A percentile compares a stretch with the other conserved stretches of the same genome.
phyloP scores from a whole-genome alignment of 2,113 vertebrate species.

The Microtus oregoni region DNA sequence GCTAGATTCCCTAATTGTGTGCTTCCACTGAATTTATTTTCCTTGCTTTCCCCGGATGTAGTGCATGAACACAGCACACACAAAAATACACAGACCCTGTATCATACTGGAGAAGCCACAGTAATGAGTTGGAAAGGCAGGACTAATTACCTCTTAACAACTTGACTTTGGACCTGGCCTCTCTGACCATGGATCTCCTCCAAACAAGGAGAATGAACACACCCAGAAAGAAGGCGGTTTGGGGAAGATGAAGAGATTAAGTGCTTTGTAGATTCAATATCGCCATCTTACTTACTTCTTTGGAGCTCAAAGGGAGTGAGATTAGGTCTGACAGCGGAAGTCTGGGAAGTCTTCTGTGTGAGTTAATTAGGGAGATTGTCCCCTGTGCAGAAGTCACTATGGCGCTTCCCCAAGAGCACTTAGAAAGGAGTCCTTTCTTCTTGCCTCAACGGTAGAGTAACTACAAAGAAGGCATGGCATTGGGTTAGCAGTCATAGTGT shows the following conservation, averaged over 20 bases:
- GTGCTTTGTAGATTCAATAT: background rate
- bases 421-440: background rate
- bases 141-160: background rate
- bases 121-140: background rate
- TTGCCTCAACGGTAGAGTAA: background rate
- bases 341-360: background rate
- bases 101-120: background rate
- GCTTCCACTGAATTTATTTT: background rate
- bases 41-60: background rate
- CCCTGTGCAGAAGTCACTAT: background rate
- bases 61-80: background rate
- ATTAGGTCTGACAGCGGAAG: background rate
- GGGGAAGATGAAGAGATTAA: background rate
- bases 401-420: background rate
- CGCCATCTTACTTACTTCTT: background rate
- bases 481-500: background rate
- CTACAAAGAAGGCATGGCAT: background rate
- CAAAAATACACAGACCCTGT: background rate
- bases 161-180: background rate
- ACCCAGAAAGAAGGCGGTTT: background rate
- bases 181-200: background rate
- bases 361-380: slow-evolving; percentile 6
- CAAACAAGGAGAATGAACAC: background rate
- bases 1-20: background rate
- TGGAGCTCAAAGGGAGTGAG: background rate